Base-by-base conservation (phyloP, 2,113 vertebrate genomes). In the Gavia stellata region DNA sequence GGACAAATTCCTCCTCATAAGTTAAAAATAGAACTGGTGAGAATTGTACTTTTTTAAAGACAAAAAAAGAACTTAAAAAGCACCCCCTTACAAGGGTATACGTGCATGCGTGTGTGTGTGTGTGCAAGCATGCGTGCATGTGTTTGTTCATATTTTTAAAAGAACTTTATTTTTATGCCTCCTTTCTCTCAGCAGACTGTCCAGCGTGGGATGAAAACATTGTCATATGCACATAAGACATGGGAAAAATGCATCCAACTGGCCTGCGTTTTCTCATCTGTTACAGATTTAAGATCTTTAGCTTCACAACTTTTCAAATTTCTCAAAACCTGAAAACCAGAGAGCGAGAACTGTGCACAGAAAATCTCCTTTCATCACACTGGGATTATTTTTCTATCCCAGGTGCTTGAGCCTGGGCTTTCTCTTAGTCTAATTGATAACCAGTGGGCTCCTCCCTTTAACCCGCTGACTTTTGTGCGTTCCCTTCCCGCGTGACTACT, bases 381-480 rank as follows among this genome's bases (percentile, higher is more conserved):
- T 88, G 49, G 29, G 68, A 70, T 92, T 88, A 70, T 67, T 93
- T 63, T 91, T 77, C 42, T 63, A 33, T 90, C 38, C 62, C 94
- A 96, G 84, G 93, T 93, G 63, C 61, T 91, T 0, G 0, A 81
- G 82, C 25, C 44, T 71, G 50, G 92, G 59, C 53, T 96, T 95
- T 96, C 78, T 90, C 80, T 94, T 62, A 47, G 82, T 84, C 86
- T 97, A 96, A 97, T 94, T 96, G 95, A 96, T 97, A 94, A 92
- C 85, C 9, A 10, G 33, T 0, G 6, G 81, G 93, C 94, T 95
- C 96, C 96, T 97, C 95, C 91, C 92, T 81, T 86, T 96, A 95
- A 95, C 96, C 97, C 95, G 0, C 95, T 96, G 97, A 98, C 97
- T 98, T 90, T 73, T 93, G 92, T 96, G 80, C 58, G n/a, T 96